phyloP scores from a whole-genome alignment of 2,797 vertebrate genomes.

The Lepilemur septentrionalis region DNA sequence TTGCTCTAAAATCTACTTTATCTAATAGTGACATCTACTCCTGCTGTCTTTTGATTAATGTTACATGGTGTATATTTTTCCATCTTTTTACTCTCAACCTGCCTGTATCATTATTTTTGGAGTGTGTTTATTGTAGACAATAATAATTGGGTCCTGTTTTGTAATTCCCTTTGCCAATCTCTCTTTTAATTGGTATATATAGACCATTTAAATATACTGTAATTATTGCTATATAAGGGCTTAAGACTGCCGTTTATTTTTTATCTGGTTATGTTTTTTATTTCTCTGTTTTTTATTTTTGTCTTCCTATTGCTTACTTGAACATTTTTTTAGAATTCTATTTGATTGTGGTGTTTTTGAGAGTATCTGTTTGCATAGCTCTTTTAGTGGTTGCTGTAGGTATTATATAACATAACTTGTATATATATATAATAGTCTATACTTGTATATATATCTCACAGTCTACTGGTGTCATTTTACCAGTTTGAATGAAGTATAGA shows the following conservation, averaged over 20 bases:
- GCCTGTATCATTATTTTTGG: background rate
- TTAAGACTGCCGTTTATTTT: background rate
- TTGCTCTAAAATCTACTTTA: background rate
- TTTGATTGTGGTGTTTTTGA: background rate
- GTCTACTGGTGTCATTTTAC: background rate
- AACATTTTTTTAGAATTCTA: background rate
- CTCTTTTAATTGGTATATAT: constrained; percentile 10
- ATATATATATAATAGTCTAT: too few relatives aligned
- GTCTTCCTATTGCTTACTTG: background rate
- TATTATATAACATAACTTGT: background rate
- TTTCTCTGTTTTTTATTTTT: background rate
- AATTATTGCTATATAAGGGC: background rate
- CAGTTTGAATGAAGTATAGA: background rate
- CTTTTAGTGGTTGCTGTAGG: background rate
- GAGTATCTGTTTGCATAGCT: background rate
- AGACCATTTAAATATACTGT: background rate
- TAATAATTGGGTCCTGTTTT: background rate
- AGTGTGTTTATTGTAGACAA: background rate
- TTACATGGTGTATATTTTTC: background rate
- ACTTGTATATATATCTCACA: background rate
- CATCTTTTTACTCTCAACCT: background rate
- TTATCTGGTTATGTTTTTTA: background rate
- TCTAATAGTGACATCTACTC: background rate
- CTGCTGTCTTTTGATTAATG: background rate
- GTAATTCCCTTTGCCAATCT: background rate